phyloP scores from a whole-genome alignment of 2,797 vertebrate genomes.

The Remorina albescens region DNA sequence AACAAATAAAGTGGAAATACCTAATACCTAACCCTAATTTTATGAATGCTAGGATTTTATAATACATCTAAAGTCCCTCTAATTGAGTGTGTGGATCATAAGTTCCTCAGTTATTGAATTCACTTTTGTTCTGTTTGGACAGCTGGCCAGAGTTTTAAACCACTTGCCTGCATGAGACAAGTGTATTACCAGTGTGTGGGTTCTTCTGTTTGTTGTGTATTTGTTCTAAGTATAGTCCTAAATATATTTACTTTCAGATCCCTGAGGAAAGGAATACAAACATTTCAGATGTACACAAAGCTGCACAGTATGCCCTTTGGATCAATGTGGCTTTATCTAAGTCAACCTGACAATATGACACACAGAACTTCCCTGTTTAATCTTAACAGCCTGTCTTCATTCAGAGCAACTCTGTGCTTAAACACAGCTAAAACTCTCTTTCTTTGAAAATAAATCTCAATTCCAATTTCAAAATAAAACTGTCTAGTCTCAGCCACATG shows the following conservation, averaged over 20 bases:
- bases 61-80: conserved; percentile 46
- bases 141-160: conserved; percentile 70
- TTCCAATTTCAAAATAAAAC: neutral
- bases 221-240: conserved; percentile 52
- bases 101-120: conserved; percentile 65
- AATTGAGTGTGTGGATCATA: conserved; percentile 54
- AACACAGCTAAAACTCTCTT: neutral
- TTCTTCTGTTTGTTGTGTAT: conserved; percentile 53
- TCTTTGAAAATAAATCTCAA: no score
- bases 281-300: conserved; percentile 58
- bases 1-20: conserved; percentile 45
- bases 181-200: conserved; percentile 64
- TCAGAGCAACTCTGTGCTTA: conserved; percentile 2
- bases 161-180: conserved; percentile 64
- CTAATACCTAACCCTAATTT: no score
- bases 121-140: conserved; percentile 69
- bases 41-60: conserved; percentile 52
- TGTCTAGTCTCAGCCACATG: neutral
- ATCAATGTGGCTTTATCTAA: conserved; percentile 16
- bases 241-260: conserved; percentile 65
- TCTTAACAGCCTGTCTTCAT: neutral
- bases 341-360: conserved; percentile 24
- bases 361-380: conserved; percentile 4
- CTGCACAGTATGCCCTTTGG: conserved; percentile 47
- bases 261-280: conserved; percentile 68